These are phyloP conservation scores for Porites divaricata DNA, from an alignment of 92 coral and sea anemone species.

Conservation along the genomic window DNA sequence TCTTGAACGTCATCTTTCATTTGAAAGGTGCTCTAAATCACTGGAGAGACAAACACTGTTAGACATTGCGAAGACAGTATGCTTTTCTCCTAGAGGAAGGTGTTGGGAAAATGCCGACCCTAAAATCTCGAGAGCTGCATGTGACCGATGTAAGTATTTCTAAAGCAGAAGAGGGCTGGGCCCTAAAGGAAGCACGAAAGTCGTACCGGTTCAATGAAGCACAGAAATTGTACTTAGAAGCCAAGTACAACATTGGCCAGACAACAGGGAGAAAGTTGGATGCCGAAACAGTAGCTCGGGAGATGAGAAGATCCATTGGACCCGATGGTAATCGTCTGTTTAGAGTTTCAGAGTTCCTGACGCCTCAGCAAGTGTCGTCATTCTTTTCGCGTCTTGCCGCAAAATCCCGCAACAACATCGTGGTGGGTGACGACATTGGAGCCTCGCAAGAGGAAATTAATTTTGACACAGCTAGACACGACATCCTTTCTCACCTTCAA, in stretches of 20 bases:
- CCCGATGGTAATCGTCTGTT: conserved; percentile 42
- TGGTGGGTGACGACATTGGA: conserved; percentile 1
- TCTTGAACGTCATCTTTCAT: conserved; percentile 27
- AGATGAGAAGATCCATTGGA: conserved; percentile 27
- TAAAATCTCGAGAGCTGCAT: no score
- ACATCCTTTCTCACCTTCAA: no score
- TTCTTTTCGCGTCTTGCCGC: no score
- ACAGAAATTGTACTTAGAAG: conserved; percentile 28
- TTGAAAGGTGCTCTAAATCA: not conserved
- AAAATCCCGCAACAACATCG: conserved; percentile 40
- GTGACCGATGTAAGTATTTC: no score
- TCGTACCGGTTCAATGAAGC: conserved; percentile 37
- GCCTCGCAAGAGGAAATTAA: conserved; percentile 18
- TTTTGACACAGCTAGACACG: no score
- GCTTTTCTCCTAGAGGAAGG: conserved; percentile 21
- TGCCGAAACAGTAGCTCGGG: conserved; percentile 1
- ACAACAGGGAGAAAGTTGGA: conserved; percentile 31
- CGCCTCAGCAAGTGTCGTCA: conserved; percentile 29
- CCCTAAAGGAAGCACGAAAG: conserved; percentile 12
- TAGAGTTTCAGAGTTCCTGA: conserved; percentile 26
- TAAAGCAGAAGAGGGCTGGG: conserved; percentile 50
- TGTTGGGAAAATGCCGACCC: not conserved
- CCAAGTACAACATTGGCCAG: no score
- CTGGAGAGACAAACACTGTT: conserved; percentile 6
- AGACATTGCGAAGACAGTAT: conserved; percentile 21